Conservation (phyloP, 1,140 invertebrate genomes). For the Paramacrobiotus metropolitanus region DNA sequence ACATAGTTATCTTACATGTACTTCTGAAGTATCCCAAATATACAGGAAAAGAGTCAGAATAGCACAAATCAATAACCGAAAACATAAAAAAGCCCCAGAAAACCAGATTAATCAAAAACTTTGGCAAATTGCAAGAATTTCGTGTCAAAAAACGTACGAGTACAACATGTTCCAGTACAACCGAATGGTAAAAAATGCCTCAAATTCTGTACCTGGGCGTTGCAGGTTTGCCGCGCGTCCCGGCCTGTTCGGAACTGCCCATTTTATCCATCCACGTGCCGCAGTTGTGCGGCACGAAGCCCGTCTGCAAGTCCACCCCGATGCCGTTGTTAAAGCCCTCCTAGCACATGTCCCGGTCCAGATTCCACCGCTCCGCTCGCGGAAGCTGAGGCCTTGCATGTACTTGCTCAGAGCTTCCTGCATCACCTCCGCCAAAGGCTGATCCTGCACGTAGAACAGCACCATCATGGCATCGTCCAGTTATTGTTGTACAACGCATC, state of each 20-base stretch:
- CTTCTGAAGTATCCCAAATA: too few relatives aligned
- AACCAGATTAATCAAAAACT: too few relatives aligned
- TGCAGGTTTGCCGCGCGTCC: constrained; percentile 69
- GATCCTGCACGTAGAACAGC: too few relatives aligned
- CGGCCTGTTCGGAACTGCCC: constrained; percentile 75
- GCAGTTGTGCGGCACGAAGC: constrained; percentile 79
- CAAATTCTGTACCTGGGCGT: constrained; percentile 39
- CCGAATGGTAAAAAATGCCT: background rate
- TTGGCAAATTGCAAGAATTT: too few relatives aligned
- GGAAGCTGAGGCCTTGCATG: constrained; percentile 66
- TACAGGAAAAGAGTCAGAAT: too few relatives aligned
- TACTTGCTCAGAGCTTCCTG: constrained; percentile 75
- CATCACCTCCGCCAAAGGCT: constrained; percentile 63
- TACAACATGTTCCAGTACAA: background rate
- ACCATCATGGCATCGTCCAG: too few relatives aligned
- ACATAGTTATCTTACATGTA: too few relatives aligned
- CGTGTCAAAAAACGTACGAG: constrained; percentile 9
- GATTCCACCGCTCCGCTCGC: constrained; percentile 68
- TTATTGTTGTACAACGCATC: too few relatives aligned
- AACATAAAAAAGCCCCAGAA: too few relatives aligned
- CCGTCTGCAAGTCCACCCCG: constrained; percentile 67
- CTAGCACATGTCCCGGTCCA: constrained; percentile 84
- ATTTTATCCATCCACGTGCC: constrained; percentile 99
- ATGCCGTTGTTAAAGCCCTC: constrained; percentile 78
- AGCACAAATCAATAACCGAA: too few relatives aligned